Conservation (phyloP, 1,140 invertebrate species). For the Portunus trituberculatus region DNA sequence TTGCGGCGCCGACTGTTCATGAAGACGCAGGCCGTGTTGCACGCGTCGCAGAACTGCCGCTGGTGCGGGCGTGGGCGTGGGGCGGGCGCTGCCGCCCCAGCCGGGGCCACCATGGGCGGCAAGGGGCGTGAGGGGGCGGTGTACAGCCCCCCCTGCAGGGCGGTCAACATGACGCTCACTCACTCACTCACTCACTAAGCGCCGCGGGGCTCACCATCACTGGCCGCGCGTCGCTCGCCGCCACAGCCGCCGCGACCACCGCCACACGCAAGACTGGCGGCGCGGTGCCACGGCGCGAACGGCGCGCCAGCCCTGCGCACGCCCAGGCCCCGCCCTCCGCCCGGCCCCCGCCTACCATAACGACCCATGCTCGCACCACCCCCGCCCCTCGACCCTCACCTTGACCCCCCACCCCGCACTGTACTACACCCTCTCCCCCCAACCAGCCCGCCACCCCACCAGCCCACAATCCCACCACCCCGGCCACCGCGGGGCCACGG, state of each 20-base stretch:
- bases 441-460: not conserved
- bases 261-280: not conserved
- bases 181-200: slow-evolving; percentile 35
- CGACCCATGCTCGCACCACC: slow-evolving; percentile 17
- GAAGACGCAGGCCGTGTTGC: slow-evolving; percentile 76
- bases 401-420: not conserved
- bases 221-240: not conserved
- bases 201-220: not conserved
- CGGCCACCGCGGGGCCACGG: not conserved
- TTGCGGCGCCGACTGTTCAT: slow-evolving; percentile 75
- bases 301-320: not conserved
- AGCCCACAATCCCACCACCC: not conserved
- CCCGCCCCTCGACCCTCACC: not conserved
- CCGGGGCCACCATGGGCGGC: slow-evolving; percentile 36
- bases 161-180: slow-evolving; percentile 62
- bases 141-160: slow-evolving; percentile 53
- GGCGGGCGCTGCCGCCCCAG: not conserved
- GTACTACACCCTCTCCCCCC: not conserved
- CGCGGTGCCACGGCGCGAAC: not conserved
- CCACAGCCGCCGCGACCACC: not conserved
- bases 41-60: slow-evolving; percentile 76
- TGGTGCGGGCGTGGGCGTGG: slow-evolving; percentile 33
- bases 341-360: not conserved
- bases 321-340: not conserved
- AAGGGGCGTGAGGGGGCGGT: slow-evolving; percentile 63